Evolutionary conservation across 2,113 vertebrate genomes (phyloP).

Genomic region (Tympanuchus pallidicinctus): DNA sequence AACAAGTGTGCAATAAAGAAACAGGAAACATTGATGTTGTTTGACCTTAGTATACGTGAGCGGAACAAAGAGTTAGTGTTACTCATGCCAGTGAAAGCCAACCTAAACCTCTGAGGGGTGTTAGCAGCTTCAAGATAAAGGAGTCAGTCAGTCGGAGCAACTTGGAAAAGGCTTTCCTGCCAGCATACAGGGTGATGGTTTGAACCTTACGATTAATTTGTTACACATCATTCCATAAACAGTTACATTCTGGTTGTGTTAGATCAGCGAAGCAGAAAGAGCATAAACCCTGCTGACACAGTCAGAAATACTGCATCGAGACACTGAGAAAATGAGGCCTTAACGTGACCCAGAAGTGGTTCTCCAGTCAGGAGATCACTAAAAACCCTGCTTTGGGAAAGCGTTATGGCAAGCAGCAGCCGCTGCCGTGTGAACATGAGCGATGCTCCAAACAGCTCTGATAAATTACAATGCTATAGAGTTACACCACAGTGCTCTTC

Average conservation of each 20-base stretch:
- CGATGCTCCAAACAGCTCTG: constrained; percentile 40
- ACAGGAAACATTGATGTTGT: constrained; percentile 31
- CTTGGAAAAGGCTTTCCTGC: constrained; percentile 35
- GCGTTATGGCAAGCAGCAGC: constrained; percentile 37
- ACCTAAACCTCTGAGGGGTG: constrained; percentile 49
- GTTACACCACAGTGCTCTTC: constrained; percentile 60
- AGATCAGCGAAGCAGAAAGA: constrained; percentile 56
- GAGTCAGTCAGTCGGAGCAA: constrained; percentile 56
- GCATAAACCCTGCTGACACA: constrained; percentile 31
- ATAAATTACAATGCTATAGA: constrained; percentile 56
- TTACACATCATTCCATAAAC: constrained; percentile 33
- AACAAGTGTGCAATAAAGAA: constrained; percentile 60
- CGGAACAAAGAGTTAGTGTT: constrained; percentile 44
- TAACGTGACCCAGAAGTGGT: constrained; percentile 10
- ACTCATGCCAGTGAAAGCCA: constrained; percentile 51
- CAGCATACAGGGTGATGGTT: neutral
- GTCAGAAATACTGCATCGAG: constrained; percentile 34
- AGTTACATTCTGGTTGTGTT: constrained; percentile 38
- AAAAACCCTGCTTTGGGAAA: constrained; percentile 41
- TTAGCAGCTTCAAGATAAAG: constrained; percentile 59
- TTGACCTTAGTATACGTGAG: constrained; percentile 45
- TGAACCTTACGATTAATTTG: constrained; percentile 22
- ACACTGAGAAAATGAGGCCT: constrained; percentile 35
- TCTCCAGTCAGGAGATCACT: constrained; percentile 3
- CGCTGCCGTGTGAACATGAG: constrained; percentile 2